Evolutionary conservation across 2,888 invertebrate genomes (phyloP).

Genomic region (Aplocera efformata): DNA sequence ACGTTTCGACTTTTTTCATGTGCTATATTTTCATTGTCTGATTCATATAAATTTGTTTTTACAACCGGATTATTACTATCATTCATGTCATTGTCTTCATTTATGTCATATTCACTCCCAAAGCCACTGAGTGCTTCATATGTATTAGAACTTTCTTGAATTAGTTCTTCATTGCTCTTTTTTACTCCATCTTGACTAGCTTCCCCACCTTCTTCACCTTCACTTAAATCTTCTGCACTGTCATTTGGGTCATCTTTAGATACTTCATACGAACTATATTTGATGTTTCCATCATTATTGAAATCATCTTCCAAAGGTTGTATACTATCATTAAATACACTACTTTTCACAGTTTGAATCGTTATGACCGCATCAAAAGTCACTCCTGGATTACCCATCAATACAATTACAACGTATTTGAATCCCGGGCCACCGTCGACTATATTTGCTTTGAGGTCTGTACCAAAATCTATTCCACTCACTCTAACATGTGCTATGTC

Average conservation of each 20-base stretch:
- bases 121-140: constrained; percentile 36
- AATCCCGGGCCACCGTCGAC: constrained; percentile 71
- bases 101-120: constrained; percentile 24
- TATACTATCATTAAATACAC: constrained; percentile 19
- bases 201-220: constrained; percentile 36
- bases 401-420: constrained; percentile 64
- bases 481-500: constrained; percentile 67
- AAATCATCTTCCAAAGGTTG: constrained; percentile 24
- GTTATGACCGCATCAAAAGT: constrained; percentile 65
- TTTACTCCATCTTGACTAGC: constrained; percentile 30
- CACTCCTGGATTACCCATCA: constrained; percentile 58
- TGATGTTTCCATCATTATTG: constrained; percentile 7
- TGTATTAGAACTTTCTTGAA: constrained; percentile 51
- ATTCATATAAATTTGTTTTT: constrained; percentile 7
- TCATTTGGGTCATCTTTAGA: constrained; percentile 34
- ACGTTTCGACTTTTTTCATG: constrained; percentile 4
- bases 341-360: constrained; percentile 50
- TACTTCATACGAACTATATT: constrained; percentile 13
- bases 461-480: constrained; percentile 68
- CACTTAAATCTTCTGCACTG: constrained; percentile 45
- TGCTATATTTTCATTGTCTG: constrained; percentile 7
- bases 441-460: constrained; percentile 65
- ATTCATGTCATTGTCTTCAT: constrained; percentile 24
- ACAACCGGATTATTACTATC: background rate
- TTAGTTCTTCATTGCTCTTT: constrained; percentile 39